Evolutionary conservation across 1,140 invertebrate genomes (phyloP).

Genomic region (Drosophila triauraria): DNA sequence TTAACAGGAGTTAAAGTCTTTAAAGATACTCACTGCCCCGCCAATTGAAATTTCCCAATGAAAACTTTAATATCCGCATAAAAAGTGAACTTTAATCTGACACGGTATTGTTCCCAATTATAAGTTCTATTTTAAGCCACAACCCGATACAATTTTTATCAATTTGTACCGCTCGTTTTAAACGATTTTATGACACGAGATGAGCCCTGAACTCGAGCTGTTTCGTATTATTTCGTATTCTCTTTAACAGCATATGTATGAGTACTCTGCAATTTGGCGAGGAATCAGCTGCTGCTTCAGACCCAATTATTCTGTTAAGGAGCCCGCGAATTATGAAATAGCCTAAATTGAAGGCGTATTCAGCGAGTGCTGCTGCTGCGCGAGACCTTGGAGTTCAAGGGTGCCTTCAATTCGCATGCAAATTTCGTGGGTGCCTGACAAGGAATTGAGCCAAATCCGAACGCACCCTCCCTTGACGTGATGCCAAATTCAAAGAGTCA

Average conservation of each 20-base stretch:
- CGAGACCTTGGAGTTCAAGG: constrained; percentile 46
- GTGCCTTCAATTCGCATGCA: constrained; percentile 49
- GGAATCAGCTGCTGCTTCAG: constrained; percentile 41
- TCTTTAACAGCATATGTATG: background rate
- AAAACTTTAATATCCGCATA: background rate
- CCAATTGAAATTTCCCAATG: background rate
- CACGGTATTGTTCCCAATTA: constrained; percentile 13
- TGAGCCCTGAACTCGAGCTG: constrained; percentile 18
- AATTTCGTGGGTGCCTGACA: constrained; percentile 27
- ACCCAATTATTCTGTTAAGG: constrained; percentile 46
- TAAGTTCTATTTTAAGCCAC: constrained; percentile 25
- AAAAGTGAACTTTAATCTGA: background rate
- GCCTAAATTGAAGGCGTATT: constrained; percentile 33
- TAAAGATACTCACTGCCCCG: background rate
- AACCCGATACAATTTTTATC: constrained; percentile 44
- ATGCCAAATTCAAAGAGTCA: constrained; percentile 34
- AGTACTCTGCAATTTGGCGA: constrained; percentile 13
- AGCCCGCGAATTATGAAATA: constrained; percentile 42
- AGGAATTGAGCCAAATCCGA: constrained; percentile 40
- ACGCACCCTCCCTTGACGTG: constrained; percentile 16
- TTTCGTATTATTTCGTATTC: background rate
- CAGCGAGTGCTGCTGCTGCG: constrained; percentile 21
- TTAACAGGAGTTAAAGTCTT: too few relatives aligned
- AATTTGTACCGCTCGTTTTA: constrained; percentile 29
- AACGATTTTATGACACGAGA: constrained; percentile 46